phyloP scores from a whole-genome alignment of 2,797 vertebrate species.

The Coregonus sp. region DNA sequence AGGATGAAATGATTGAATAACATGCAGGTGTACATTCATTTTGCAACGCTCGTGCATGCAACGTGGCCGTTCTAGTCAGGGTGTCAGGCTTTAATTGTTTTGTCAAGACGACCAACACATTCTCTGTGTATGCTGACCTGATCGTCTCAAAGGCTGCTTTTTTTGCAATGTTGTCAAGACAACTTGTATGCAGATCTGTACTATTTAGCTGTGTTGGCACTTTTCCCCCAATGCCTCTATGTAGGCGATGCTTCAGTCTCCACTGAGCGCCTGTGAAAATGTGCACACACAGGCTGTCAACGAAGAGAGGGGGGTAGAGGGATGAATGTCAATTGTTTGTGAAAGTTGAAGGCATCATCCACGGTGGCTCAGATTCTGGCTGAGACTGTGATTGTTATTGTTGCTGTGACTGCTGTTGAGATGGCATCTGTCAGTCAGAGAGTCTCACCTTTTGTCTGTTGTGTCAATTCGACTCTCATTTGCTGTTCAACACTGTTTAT shows the following conservation, averaged over 20 bases:
- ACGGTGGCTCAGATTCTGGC: background rate
- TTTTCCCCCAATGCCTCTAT: background rate
- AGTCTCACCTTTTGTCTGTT: background rate
- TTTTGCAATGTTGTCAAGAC: background rate
- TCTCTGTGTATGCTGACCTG: constrained; percentile 41
- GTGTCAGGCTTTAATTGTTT: constrained; percentile 23
- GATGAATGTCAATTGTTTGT: background rate
- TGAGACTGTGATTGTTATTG: background rate
- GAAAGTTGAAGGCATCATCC: constrained; percentile 16
- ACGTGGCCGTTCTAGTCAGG: too few relatives aligned
- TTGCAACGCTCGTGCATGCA: too few relatives aligned
- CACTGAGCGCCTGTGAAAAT: constrained; percentile 12
- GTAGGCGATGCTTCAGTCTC: constrained; percentile 1
- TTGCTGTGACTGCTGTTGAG: constrained; percentile 1
- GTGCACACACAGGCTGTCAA: constrained; percentile 8
- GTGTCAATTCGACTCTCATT: background rate
- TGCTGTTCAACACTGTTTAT: background rate
- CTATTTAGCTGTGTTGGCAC: constrained; percentile 21
- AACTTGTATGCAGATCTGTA: constrained; percentile 17
- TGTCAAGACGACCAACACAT: constrained; percentile 40
- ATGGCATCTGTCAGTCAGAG: too few relatives aligned
- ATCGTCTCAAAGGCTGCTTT: constrained; percentile 38
- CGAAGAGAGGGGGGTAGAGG: background rate
- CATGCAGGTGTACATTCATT: too few relatives aligned
- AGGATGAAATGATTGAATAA: too few relatives aligned